Conservation (phyloP, 2,888 invertebrate species). For the Endotricha flammealis region DNA sequence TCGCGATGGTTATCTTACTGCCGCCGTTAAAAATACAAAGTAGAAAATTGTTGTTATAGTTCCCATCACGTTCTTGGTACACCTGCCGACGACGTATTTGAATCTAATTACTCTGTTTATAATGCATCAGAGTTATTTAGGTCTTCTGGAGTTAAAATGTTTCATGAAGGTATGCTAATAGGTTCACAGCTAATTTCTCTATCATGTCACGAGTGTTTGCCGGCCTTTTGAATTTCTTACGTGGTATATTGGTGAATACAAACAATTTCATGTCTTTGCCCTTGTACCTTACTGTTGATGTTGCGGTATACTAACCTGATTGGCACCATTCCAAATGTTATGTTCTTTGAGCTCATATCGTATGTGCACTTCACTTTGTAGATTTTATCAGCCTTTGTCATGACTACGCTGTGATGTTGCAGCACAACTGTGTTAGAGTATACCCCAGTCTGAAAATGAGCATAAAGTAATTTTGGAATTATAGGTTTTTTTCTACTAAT, state of each 20-base stretch:
- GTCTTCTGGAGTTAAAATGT: conserved; percentile 45
- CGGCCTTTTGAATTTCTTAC: conserved; percentile 40
- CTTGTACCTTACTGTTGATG: too few species aligned
- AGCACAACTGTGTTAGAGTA: conserved; percentile 96
- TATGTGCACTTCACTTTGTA: conserved; percentile 98
- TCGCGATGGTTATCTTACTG: conserved; percentile 32
- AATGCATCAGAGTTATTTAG: conserved; percentile 42
- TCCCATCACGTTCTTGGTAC: conserved; percentile 33
- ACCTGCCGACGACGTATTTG: conserved; percentile 25
- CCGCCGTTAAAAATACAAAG: conserved; percentile 39
- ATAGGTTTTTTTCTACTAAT: too few species aligned
- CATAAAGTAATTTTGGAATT: too few species aligned
- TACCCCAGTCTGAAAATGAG: conserved; percentile 89
- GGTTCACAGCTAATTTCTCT: conserved; percentile 39
- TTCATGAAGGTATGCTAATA: conserved; percentile 38
- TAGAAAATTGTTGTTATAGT: conserved; percentile 31
- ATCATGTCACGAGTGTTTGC: conserved; percentile 44
- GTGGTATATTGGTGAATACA: background rate
- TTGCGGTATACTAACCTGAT: conserved; percentile 81
- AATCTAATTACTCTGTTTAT: conserved; percentile 52
- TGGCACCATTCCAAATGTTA: conserved; percentile 98
- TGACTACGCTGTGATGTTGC: conserved; percentile 96
- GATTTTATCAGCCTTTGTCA: conserved; percentile 97
- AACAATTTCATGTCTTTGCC: too few species aligned
- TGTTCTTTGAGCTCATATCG: conserved; percentile 97